These are phyloP conservation scores for Pipistrellus kuhlii DNA, from an alignment of 2,797 vertebrate species.

Conservation along the genomic window DNA sequence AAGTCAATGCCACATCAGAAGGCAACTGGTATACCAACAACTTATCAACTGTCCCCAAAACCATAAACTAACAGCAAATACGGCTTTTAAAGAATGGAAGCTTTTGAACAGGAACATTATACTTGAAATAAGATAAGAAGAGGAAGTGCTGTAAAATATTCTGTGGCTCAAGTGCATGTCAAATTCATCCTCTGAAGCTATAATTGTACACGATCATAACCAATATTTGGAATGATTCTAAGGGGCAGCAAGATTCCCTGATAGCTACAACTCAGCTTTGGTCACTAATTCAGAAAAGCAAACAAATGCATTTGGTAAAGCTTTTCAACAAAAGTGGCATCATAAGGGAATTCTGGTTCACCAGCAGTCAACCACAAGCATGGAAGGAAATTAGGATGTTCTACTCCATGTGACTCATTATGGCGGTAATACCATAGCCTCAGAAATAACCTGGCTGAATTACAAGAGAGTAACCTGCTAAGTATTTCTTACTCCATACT, in stretches of 20 bases:
- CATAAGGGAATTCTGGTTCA: not conserved
- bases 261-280: not conserved
- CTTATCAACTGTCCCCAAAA: not conserved
- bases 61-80: not conserved
- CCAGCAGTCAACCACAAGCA: not conserved
- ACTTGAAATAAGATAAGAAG: not conserved
- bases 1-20: constrained; percentile 42
- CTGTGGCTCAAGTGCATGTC: not conserved
- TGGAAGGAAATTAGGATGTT: not conserved
- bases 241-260: not conserved
- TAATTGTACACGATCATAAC: not conserved
- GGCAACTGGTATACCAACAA: not conserved
- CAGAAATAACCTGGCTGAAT: not conserved
- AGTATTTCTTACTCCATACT: not conserved
- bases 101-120: not conserved
- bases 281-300: constrained; percentile 20
- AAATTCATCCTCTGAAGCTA: not conserved
- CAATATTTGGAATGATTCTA: not conserved
- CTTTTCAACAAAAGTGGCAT: not conserved
- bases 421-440: not conserved
- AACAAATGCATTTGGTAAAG: not conserved
- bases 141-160: rapidly evolving
- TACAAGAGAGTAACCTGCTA: not conserved
- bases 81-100: not conserved
- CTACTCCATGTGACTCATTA: not conserved